Percentiles rank a stretch among this genome's conserved stretches.
These are phyloP conservation scores for Abrostola triplasia DNA, from an alignment of 2,888 invertebrate genomes.

Conservation along the genomic window DNA sequence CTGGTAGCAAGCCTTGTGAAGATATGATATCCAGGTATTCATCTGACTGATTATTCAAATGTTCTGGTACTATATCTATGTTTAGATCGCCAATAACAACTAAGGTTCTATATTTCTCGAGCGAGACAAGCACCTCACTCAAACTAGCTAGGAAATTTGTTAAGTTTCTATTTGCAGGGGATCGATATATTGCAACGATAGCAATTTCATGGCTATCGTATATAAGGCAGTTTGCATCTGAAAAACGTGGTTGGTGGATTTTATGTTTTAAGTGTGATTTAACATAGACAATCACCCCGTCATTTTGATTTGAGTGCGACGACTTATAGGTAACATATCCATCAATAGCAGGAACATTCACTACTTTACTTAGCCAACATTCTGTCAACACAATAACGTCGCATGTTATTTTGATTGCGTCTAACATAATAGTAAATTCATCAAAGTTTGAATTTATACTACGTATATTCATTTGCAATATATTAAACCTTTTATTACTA, in stretches of 20 bases:
- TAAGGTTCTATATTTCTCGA: neutral
- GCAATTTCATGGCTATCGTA: conserved; percentile 2
- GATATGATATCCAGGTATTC: neutral
- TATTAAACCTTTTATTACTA: no score
- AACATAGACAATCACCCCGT: conserved; percentile 1
- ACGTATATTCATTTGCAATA: no score
- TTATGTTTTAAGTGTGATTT: conserved; percentile 3
- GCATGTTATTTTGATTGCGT: no score
- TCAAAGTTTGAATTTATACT: no score
- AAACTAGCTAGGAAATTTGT: neutral
- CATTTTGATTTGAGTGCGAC: conserved; percentile 2
- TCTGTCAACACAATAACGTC: conserved; percentile 2
- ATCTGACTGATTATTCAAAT: neutral
- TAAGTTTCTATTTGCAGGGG: neutral
- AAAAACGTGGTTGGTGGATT: neutral
- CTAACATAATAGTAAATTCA: no score
- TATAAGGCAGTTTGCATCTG: neutral
- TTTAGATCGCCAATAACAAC: neutral
- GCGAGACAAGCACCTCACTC: neutral
- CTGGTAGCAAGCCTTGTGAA: conserved; percentile 2
- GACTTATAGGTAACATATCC: no score
- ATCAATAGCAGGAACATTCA: neutral
- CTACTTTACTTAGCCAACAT: conserved; percentile 6
- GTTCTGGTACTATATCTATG: conserved; percentile 2
- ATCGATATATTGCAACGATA: conserved; percentile 2